Conservation (phyloP, 1,140 invertebrate species). For the Phymastichus coffea region DNA sequence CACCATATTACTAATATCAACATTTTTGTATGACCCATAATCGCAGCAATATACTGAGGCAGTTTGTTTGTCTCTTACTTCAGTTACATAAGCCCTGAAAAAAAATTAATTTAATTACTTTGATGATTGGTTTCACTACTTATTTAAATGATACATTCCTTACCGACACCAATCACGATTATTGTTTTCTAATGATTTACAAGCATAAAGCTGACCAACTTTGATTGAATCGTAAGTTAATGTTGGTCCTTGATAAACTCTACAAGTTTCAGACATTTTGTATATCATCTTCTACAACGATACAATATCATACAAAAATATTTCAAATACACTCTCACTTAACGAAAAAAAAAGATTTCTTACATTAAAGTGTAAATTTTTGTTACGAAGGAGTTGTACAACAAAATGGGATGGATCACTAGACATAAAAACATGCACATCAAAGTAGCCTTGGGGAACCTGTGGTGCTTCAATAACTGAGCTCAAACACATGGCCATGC, state of each 20-base stretch:
- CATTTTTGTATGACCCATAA: not conserved
- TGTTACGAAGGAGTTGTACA: not conserved
- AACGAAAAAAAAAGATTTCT: no score
- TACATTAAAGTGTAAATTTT: no score
- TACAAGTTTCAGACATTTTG: not conserved
- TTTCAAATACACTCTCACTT: no score
- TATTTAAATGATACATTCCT: not conserved
- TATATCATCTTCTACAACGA: not conserved
- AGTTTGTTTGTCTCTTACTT: not conserved
- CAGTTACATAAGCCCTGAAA: not conserved
- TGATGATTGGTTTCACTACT: not conserved
- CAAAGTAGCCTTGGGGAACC: no score
- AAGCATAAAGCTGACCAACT: slow-evolving; percentile 7
- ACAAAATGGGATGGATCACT: not conserved
- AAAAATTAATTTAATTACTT: not conserved
- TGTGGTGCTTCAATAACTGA: no score
- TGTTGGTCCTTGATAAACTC: not conserved
- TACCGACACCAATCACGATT: not conserved
- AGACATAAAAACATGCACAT: not conserved
- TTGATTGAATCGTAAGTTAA: not conserved
- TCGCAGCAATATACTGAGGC: slow-evolving; percentile 2
- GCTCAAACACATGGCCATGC: no score
- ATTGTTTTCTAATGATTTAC: no score
- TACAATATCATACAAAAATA: no score
- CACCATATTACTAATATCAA: not conserved